These are phyloP conservation scores for Melanotaenia nigrans DNA, from an alignment of 2,797 vertebrate species.

Conservation along the genomic window DNA sequence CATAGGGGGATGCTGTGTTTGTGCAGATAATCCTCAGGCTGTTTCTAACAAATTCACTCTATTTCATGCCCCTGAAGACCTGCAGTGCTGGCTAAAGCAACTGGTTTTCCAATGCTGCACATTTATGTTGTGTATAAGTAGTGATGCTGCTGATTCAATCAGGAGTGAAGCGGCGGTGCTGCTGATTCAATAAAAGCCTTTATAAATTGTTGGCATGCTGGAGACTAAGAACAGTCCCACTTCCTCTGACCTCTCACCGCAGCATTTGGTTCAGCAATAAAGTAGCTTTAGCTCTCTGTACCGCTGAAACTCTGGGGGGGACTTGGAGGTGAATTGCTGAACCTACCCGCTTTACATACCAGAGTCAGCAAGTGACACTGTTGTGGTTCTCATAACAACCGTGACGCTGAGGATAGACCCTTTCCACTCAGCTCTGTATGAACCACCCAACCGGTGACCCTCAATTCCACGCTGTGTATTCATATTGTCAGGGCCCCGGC, in stretches of 20 bases:
- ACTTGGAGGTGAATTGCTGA: slow-evolving; percentile 40
- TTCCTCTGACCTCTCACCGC: slow-evolving; percentile 57
- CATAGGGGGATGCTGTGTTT: slow-evolving; percentile 33
- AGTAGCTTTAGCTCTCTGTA: slow-evolving; percentile 41
- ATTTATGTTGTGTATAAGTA: slow-evolving; percentile 53
- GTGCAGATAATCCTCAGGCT: slow-evolving; percentile 58
- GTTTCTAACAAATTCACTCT: slow-evolving; percentile 43
- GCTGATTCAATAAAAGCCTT: slow-evolving; percentile 61
- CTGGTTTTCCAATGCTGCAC: slow-evolving; percentile 39
- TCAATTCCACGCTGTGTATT: slow-evolving; percentile 75
- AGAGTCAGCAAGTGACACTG: slow-evolving; percentile 48
- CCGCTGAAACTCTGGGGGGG: slow-evolving; percentile 41
- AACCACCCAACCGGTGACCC: slow-evolving; percentile 66
- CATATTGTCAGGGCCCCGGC: slow-evolving; percentile 54
- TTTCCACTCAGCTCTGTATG: slow-evolving; percentile 61
- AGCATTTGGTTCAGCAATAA: slow-evolving; percentile 55
- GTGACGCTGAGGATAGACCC: slow-evolving; percentile 68
- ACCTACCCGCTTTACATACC: slow-evolving; percentile 21
- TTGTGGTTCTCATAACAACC: slow-evolving; percentile 64
- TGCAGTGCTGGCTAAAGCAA: slow-evolving; percentile 19
- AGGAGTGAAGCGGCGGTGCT: slow-evolving; percentile 21
- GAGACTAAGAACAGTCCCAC: slow-evolving; percentile 34
- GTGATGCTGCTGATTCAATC: slow-evolving; percentile 63
- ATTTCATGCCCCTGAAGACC: slow-evolving; percentile 42
- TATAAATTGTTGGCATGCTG: slow-evolving; percentile 51